These are phyloP conservation scores for Gambusia holbrooki DNA, from an alignment of 2,113 vertebrate genomes.

Conservation along the genomic window DNA sequence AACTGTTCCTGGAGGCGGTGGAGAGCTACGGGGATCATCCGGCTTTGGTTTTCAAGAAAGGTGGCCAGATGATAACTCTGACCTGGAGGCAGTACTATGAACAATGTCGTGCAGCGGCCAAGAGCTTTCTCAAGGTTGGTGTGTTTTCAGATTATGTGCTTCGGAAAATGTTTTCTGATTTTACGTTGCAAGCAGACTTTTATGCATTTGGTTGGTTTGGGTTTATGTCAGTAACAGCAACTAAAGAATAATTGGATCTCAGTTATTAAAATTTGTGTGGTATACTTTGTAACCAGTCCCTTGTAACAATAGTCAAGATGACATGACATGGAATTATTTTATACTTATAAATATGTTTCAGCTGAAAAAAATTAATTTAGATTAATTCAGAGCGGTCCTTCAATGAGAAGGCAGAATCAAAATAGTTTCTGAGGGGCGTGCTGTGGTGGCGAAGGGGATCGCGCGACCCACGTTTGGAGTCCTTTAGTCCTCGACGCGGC, in stretches of 20 bases:
- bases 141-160: not conserved
- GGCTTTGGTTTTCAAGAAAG: constrained; percentile 72
- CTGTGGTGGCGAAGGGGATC: no score
- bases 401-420: no score
- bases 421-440: no score
- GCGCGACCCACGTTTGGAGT: no score
- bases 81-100: constrained; percentile 78
- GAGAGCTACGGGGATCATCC: constrained; percentile 53
- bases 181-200: not conserved
- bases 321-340: no score
- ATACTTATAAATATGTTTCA: no score
- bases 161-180: not conserved
- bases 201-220: not conserved
- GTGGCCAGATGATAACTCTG: constrained; percentile 61
- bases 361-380: no score
- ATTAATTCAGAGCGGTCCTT: no score
- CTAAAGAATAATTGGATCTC: not conserved
- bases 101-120: constrained; percentile 77
- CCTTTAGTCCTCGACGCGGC: no score
- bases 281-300: no score
- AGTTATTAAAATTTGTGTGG: not conserved
- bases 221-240: not conserved
- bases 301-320: no score
- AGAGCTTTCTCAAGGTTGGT: constrained; percentile 81
- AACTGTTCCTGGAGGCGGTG: constrained; percentile 77